Base-by-base conservation (phyloP, 92 coral and sea anemone species). In the Palythoa grandis region DNA sequence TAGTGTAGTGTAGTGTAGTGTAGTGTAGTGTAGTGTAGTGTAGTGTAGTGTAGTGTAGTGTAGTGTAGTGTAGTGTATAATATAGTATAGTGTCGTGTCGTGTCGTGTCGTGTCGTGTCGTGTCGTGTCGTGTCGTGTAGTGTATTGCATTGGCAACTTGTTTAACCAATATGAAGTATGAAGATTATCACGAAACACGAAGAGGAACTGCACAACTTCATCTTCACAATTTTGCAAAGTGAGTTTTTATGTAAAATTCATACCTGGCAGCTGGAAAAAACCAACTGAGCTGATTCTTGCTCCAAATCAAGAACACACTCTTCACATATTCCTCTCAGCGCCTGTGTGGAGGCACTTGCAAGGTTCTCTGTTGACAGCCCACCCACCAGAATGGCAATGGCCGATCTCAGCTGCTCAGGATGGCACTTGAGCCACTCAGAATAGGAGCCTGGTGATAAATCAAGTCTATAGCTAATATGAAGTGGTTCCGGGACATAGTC, bases 371-470 rank as follows among this genome's bases (percentile, higher is more conserved):
- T 91, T 20, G 95, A 86, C 72, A 95, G 52, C 23, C 98, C 98
- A 76, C 95, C 93, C 16, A 96, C 73, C 52, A 96, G 75, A 66
- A 96, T 98, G 11, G 98, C 95, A 85, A 96, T 85, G 22, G 95
- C 99, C 12, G 99, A 94, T 47, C 93, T 95, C 4, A 96, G 95
- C 72, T 95, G 96, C 29, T 90, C 97, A 0, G 98, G 96, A 65
- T 96, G 99, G 57, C 95, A 95, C 80, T 96, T 96, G 15, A 96
- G 93, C 99, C 99, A 96, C 61, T 96, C 99, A 37, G 98, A 95
- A 67, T 96, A 96, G 7, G 99, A 91, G 48, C 99, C 99, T 96
- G 89, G 11, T 74, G 25, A 53, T 19, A 7, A 0, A 80, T 20
- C 4, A 61, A 47, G 35, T 29, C 19, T 16, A 63, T 16, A 63